Evolutionary conservation across 2,113 vertebrate genomes (phyloP).

Genomic region (Lagenorhynchus albirostris): DNA sequence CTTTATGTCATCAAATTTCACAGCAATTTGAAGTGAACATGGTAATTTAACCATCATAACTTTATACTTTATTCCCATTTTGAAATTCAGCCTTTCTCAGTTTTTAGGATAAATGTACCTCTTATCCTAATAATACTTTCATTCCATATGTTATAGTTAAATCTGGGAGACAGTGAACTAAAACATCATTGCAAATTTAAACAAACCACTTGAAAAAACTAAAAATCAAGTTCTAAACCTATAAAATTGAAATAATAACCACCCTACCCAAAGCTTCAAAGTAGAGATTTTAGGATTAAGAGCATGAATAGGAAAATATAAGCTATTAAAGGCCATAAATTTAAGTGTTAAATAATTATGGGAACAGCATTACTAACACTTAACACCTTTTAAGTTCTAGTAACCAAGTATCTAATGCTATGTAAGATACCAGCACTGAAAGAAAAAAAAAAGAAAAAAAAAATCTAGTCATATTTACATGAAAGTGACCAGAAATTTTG

Average conservation of each 20-base stretch:
- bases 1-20: neutral
- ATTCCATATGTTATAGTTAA: neutral
- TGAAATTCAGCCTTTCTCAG: neutral
- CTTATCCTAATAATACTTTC: neutral
- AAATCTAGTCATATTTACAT: neutral
- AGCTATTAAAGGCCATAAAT: neutral
- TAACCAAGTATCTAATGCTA: neutral
- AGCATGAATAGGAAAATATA: neutral
- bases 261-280: neutral
- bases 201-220: neutral
- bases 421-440: neutral
- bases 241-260: neutral
- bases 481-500: neutral
- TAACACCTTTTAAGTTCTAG: neutral
- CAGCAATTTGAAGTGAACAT: neutral
- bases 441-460: neutral
- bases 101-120: neutral
- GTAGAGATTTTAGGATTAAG: neutral
- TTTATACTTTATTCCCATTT: neutral
- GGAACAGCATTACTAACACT: neutral
- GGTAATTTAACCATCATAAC: neutral
- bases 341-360: neutral
- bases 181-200: conserved; percentile 13
- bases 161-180: neutral
- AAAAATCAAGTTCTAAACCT: neutral